phyloP scores from a whole-genome alignment of 2,888 invertebrate species.

The Beris morrisii region DNA sequence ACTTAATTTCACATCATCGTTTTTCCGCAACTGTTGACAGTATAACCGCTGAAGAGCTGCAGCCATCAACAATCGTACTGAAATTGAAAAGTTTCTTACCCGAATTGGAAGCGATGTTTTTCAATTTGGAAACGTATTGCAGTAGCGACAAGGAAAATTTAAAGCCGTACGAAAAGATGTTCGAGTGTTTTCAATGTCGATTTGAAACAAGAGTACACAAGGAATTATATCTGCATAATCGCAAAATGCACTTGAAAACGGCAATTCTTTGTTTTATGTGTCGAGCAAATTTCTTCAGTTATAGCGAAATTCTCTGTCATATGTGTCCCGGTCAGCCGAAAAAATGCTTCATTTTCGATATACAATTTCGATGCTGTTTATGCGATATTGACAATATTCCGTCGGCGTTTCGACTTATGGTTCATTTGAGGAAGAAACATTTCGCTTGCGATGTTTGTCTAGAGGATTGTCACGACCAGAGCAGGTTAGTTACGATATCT shows the following conservation, averaged over 20 bases:
- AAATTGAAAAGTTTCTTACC: slow-evolving; percentile 62
- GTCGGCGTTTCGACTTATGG: slow-evolving; percentile 87
- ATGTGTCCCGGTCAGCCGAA: slow-evolving; percentile 75
- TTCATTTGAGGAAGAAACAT: slow-evolving; percentile 81
- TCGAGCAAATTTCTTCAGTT: slow-evolving; percentile 82
- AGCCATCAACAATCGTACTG: slow-evolving; percentile 70
- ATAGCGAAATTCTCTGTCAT: slow-evolving; percentile 84
- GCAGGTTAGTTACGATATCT: slow-evolving; percentile 40
- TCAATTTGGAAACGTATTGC: slow-evolving; percentile 74
- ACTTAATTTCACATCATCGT: slow-evolving; percentile 77
- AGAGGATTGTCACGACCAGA: slow-evolving; percentile 76
- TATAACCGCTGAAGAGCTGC: slow-evolving; percentile 72
- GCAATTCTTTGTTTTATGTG: slow-evolving; percentile 84
- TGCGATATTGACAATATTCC: slow-evolving; percentile 76
- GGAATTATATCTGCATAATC: slow-evolving; percentile 82
- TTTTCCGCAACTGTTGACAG: slow-evolving; percentile 79
- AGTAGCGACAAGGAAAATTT: slow-evolving; percentile 62
- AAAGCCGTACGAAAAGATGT: slow-evolving; percentile 66
- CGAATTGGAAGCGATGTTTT: slow-evolving; percentile 65
- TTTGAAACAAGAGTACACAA: slow-evolving; percentile 77
- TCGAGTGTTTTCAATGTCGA: slow-evolving; percentile 86
- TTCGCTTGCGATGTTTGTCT: slow-evolving; percentile 86
- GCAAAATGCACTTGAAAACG: slow-evolving; percentile 83
- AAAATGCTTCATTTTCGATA: slow-evolving; percentile 56
- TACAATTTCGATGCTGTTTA: slow-evolving; percentile 79